Base-by-base conservation (phyloP, 1,140 invertebrate genomes). In the Diabrotica undecimpunctata region DNA sequence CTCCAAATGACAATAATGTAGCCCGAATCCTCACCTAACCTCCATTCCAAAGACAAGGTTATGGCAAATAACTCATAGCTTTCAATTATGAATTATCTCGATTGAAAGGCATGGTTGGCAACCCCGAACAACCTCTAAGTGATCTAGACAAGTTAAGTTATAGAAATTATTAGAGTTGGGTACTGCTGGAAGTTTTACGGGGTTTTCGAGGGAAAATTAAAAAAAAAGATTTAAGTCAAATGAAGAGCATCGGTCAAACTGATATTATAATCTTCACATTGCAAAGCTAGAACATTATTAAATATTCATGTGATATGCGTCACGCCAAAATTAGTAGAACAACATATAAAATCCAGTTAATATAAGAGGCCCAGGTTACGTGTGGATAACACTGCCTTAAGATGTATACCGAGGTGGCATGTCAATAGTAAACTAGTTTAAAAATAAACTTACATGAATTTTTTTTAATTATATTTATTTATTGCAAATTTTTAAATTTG, bases 241-340 rank as follows among this genome's bases (percentile, higher is more conserved):
- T 96, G 89, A 98, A 95, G 3, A 95, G 94, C 74, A 98, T 98
- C 67, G 92, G 94, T 1, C 93, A 96, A 74, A 92, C 90, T 7
- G 96, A 99, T n/a, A n/a, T n/a, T 75, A 98, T 98, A 39, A 96
- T 98, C 74, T 94, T 91, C 4, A 98, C 97, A 0, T 80, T 99
- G 36, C 95, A 98, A 81, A 93, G 92, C 51, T 90, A 98, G 88
- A 98, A 98, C 77, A 95, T 99, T 93, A 91, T 97, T 0, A 97
- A 97, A 78, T 98, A 97, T 78, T 97, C 95, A 98, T 82, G 94
- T 98, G 0, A 95, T 99, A 64, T 98, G 95, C 82, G 95, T 98
- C 0, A 98, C 95, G 10, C 93, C 95, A 13, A 97, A 97, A 81
- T 83, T 96, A 55, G 93, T 99, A 0, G 91, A 96, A 58, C 95